A percentile compares a stretch with the other conserved stretches of the same genome.
These are phyloP conservation scores for Adelphocoris suturalis DNA, from an alignment of 2,888 invertebrate genomes.

Conservation along the genomic window DNA sequence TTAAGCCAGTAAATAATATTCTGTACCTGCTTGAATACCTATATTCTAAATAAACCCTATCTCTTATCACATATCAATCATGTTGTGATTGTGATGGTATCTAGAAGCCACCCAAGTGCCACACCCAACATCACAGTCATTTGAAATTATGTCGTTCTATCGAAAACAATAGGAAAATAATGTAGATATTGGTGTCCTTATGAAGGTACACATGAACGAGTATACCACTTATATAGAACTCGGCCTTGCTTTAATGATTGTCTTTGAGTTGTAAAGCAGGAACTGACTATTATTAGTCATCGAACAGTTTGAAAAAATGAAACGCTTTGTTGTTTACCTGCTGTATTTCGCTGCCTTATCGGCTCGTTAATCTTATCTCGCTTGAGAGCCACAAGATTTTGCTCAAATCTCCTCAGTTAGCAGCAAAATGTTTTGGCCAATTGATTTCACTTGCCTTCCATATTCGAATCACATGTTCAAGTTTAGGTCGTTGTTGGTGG, in stretches of 20 bases:
- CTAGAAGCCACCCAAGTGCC: too few relatives aligned
- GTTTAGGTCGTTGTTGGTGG: background rate
- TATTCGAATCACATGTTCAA: slow-evolving; percentile 5
- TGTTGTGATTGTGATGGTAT: too few relatives aligned
- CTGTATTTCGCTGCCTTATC: background rate
- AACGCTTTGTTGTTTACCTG: too few relatives aligned
- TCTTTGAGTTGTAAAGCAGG: background rate
- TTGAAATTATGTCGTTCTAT: too few relatives aligned
- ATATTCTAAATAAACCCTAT: too few relatives aligned
- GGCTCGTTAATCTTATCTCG: background rate
- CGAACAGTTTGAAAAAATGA: background rate
- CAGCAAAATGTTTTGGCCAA: background rate
- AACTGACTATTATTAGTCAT: background rate
- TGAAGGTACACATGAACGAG: too few relatives aligned
- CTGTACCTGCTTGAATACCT: too few relatives aligned
- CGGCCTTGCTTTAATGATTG: background rate
- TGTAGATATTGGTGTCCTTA: too few relatives aligned
- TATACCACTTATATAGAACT: background rate
- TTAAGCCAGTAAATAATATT: too few relatives aligned
- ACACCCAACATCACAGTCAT: too few relatives aligned
- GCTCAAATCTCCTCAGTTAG: background rate
- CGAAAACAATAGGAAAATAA: too few relatives aligned
- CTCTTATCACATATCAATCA: too few relatives aligned
- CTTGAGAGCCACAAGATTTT: background rate
- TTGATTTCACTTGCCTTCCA: background rate